Evolutionary conservation across 2,113 vertebrate genomes (phyloP).

Genomic region (Bungarus multicinctus): DNA sequence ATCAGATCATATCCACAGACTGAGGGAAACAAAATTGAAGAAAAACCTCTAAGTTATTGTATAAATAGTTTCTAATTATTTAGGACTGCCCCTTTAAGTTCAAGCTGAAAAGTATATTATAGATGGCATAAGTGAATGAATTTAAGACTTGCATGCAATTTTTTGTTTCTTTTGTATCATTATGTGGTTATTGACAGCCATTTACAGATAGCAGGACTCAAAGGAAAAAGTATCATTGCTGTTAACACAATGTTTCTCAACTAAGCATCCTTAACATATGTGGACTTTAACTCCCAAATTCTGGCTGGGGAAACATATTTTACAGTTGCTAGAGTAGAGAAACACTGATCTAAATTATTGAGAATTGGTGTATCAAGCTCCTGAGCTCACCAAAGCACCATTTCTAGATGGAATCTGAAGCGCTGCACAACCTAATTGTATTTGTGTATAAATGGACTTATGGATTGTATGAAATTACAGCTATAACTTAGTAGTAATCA

Average conservation of each 20-base stretch:
- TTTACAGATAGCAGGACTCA: not conserved
- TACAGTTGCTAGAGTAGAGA: not conserved
- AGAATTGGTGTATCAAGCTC: not conserved
- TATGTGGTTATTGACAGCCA: not conserved
- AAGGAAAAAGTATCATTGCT: not conserved
- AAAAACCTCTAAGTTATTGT: not conserved
- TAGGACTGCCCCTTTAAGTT: not conserved
- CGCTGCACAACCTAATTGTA: not conserved
- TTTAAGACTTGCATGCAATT: not conserved
- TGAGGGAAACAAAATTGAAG: not conserved
- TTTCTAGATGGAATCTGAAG: not conserved
- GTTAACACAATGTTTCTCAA: not conserved
- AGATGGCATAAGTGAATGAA: not conserved
- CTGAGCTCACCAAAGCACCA: not conserved
- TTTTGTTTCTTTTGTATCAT: not conserved
- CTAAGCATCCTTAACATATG: not conserved
- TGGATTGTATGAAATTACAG: not conserved
- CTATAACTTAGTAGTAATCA: not conserved
- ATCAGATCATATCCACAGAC: not conserved
- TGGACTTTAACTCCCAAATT: not conserved
- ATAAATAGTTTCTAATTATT: not conserved
- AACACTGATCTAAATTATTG: not conserved
- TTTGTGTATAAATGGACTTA: not conserved
- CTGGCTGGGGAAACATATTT: not conserved
- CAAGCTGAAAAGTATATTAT: not conserved